Conservation (phyloP, 2,888 invertebrate species). For the Bhutanitis thaidina region DNA sequence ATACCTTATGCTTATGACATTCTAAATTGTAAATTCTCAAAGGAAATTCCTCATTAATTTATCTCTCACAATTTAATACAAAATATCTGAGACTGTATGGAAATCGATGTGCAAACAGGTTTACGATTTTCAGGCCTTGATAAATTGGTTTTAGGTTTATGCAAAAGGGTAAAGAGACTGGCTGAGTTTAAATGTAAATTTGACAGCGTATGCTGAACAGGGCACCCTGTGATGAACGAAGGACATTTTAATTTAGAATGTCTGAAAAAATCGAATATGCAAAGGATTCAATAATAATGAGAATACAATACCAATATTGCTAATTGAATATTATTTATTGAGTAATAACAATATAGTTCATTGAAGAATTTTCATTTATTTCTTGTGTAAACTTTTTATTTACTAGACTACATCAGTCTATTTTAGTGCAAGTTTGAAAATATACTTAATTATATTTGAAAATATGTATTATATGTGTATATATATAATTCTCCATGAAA, state of each 20-base stretch:
- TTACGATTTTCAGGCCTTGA: neutral
- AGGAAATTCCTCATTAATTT: neutral
- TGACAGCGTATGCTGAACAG: conserved; percentile 4
- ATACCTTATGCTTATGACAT: neutral
- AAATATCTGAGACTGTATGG: neutral
- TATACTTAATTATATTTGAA: no score
- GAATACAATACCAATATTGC: no score
- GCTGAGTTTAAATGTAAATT: conserved; percentile 13
- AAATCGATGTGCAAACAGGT: neutral
- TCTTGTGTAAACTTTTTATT: no score
- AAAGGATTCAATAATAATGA: neutral
- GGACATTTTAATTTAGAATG: conserved; percentile 3
- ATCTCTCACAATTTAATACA: neutral
- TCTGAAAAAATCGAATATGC: conserved; percentile 3
- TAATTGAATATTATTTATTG: no score
- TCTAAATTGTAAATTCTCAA: neutral
- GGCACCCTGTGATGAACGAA: neutral
- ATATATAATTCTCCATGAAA: no score
- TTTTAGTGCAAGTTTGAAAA: no score
- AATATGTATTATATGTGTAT: no score
- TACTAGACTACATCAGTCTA: no score
- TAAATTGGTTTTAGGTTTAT: conserved; percentile 1
- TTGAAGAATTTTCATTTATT: no score
- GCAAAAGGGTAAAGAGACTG: neutral
- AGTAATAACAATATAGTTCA: no score